These are phyloP conservation scores for Eueremaeus valkanovi DNA, from an alignment of 2,888 invertebrate species.

Conservation along the genomic window DNA sequence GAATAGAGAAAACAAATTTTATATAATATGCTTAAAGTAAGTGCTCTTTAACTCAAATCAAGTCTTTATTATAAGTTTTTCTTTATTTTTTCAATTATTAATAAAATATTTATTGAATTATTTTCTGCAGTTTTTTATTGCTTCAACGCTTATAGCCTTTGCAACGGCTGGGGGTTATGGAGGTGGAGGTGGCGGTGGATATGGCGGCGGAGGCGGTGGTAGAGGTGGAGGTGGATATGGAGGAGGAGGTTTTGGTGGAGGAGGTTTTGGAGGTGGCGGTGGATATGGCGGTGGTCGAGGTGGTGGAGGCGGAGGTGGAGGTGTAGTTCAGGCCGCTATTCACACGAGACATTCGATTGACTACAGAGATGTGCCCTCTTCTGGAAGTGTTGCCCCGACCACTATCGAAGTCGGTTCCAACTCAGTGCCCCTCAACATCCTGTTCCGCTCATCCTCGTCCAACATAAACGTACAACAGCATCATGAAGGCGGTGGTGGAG, in stretches of 20 bases:
- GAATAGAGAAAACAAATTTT: no score
- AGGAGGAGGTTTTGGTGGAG: not conserved
- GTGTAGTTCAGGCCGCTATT: slow-evolving; percentile 27
- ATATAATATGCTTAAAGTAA: no score
- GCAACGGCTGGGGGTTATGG: no score
- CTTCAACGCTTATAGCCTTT: no score
- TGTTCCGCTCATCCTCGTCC: slow-evolving; percentile 28
- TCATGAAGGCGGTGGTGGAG: not conserved
- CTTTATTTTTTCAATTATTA: no score
- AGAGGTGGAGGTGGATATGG: not conserved
- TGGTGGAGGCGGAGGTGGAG: not conserved
- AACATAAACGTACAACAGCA: slow-evolving; percentile 8
- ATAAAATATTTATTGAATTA: no score
- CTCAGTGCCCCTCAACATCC: slow-evolving; percentile 19
- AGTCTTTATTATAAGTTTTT: no score
- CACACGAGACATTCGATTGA: slow-evolving; percentile 23
- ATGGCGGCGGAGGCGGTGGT: not conserved
- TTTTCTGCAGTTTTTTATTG: no score
- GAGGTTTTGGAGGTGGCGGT: not conserved
- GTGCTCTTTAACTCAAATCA: no score
- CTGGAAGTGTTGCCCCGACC: slow-evolving; percentile 4
- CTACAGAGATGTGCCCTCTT: slow-evolving; percentile 32
- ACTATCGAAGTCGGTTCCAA: slow-evolving; percentile 34
- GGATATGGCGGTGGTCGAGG: not conserved
- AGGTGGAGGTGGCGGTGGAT: not conserved